Conservation (phyloP, 2,113 vertebrate genomes). For the Lagopus muta region DNA sequence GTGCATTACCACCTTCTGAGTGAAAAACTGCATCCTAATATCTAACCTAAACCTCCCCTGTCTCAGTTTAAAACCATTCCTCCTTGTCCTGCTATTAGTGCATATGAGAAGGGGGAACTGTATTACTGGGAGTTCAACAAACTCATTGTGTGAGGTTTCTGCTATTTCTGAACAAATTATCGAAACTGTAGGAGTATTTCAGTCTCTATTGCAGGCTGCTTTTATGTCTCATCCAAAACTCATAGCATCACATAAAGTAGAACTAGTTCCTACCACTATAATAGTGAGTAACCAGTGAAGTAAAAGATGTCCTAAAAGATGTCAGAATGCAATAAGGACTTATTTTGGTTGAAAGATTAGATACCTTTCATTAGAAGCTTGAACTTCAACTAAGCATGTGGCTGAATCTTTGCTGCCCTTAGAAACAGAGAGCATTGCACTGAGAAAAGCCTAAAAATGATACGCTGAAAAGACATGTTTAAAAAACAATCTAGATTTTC, state of each 20-base stretch:
- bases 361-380: background rate
- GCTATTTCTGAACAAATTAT: background rate
- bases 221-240: background rate
- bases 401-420: background rate
- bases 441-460: background rate
- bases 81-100: background rate
- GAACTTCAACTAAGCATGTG: background rate
- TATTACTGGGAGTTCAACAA: background rate
- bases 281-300: background rate
- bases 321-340: background rate
- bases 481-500: background rate
- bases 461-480: background rate
- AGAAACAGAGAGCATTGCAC: background rate
- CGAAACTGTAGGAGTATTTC: background rate
- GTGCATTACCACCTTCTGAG: too few species aligned
- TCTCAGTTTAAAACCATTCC: too few species aligned
- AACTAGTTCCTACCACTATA: background rate
- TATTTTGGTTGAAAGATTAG: background rate
- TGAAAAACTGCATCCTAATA: too few species aligned
- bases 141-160: background rate
- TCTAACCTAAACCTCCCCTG: too few species aligned
- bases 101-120: background rate
- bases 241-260: background rate
- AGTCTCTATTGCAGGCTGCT: background rate
- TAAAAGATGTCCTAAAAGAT: background rate